phyloP scores from a whole-genome alignment of 2,797 vertebrate species.

The Cryptoprocta ferox region DNA sequence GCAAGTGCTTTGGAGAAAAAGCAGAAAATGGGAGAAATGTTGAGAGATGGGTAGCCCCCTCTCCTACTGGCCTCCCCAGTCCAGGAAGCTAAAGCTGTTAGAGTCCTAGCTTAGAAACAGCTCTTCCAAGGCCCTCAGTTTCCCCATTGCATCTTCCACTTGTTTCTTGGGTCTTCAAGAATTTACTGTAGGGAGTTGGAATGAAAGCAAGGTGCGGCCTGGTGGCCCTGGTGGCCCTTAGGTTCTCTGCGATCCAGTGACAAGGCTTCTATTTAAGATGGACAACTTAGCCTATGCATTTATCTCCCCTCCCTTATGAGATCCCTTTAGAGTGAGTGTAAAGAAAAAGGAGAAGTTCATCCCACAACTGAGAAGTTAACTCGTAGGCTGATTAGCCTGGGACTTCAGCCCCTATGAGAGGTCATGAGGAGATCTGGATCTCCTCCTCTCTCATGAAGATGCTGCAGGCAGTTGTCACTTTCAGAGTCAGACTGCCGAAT shows the following conservation, averaged over 20 bases:
- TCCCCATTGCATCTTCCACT: background rate
- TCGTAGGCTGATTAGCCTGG: background rate
- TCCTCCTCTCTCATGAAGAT: background rate
- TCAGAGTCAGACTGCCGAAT: background rate
- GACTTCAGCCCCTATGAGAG: background rate
- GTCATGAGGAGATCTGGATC: background rate
- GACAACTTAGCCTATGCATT: background rate
- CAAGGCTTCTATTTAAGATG: background rate
- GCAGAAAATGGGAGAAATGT: background rate
- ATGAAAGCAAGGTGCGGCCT: background rate
- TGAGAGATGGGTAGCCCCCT: background rate
- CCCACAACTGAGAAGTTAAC: background rate
- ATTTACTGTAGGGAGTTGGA: background rate
- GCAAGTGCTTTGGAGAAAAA: conserved; percentile 16
- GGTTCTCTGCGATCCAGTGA: background rate
- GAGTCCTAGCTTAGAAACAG: background rate
- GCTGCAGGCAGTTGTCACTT: background rate
- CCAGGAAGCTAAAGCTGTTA: background rate
- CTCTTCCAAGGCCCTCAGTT: background rate
- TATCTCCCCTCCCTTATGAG: background rate
- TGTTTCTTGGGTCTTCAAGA: background rate
- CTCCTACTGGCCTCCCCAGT: rapidly evolving
- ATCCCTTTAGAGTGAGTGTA: background rate
- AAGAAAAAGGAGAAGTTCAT: background rate
- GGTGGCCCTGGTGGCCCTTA: background rate